Evolutionary conservation across 1,140 invertebrate species (phyloP).

Genomic region (Drosophila melanica): DNA sequence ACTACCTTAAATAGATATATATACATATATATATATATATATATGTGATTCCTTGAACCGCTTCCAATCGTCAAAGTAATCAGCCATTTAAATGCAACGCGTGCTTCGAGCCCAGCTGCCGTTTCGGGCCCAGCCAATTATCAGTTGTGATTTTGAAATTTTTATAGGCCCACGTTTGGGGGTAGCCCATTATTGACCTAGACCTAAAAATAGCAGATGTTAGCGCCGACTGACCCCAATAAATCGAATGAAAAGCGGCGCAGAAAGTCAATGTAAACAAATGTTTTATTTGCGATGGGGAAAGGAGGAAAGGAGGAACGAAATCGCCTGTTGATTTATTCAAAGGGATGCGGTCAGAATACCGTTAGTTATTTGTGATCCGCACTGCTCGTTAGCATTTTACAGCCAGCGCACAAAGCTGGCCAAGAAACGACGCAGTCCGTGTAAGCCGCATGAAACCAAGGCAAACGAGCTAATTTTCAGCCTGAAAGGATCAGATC

Average conservation of each 20-base stretch:
- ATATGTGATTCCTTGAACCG: not conserved
- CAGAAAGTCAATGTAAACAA: conserved; percentile 28
- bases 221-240: conserved; percentile 54
- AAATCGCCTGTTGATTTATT: conserved; percentile 72
- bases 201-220: conserved; percentile 10
- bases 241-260: conserved; percentile 50
- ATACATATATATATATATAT: not conserved
- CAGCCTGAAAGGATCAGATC: conserved; percentile 50
- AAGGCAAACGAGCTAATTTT: conserved; percentile 80
- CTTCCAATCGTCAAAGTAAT: conserved; percentile 48
- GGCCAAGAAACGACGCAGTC: conserved; percentile 11
- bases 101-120: conserved; percentile 52
- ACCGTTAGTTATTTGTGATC: conserved; percentile 45
- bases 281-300: not conserved
- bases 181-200: conserved; percentile 3
- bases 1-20: not conserved
- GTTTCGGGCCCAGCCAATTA: conserved; percentile 59
- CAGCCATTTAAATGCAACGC: conserved; percentile 63
- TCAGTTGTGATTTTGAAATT: conserved; percentile 66
- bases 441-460: conserved; percentile 44
- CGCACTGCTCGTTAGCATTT: conserved; percentile 42
- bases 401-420: conserved; percentile 27
- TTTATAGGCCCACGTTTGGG: conserved; percentile 1
- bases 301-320: not conserved
- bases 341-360: conserved; percentile 45